Evolutionary conservation across 2,113 vertebrate species (phyloP).

Genomic region (Pteruthius melanotis): DNA sequence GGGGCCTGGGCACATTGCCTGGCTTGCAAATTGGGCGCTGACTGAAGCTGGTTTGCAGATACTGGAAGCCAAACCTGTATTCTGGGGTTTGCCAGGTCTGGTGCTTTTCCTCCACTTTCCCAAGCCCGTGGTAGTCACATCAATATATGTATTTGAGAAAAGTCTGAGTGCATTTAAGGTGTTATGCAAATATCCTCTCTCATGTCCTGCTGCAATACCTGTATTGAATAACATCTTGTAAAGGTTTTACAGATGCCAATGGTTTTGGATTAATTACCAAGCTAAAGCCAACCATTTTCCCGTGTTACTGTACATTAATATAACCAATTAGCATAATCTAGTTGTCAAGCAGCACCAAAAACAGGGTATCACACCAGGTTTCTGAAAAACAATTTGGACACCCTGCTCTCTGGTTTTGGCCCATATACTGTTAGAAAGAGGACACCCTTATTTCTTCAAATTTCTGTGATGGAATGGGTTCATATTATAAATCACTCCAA

Average conservation of each 20-base stretch:
- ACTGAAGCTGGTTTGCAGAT: background rate
- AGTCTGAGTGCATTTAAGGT: background rate
- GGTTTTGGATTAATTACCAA: background rate
- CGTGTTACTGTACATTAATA: background rate
- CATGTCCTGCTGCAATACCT: background rate
- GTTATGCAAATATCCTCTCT: background rate
- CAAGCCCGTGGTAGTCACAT: background rate
- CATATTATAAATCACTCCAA: background rate
- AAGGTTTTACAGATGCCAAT: background rate
- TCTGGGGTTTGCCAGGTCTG: conserved; percentile 1
- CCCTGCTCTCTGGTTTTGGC: background rate
- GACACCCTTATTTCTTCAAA: background rate
- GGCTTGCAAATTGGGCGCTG: background rate
- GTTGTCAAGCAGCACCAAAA: background rate
- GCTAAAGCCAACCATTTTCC: background rate
- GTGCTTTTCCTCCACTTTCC: conserved; percentile 17
- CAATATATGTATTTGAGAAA: background rate
- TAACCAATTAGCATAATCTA: background rate
- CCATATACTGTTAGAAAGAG: background rate
- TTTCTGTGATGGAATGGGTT: background rate
- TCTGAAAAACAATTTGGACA: background rate
- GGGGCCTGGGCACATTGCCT: background rate
- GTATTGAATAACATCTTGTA: background rate
- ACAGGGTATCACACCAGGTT: background rate
- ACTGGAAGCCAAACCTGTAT: background rate